phyloP scores from a whole-genome alignment of 2,888 invertebrate genomes.

The Rhagium mordax region DNA sequence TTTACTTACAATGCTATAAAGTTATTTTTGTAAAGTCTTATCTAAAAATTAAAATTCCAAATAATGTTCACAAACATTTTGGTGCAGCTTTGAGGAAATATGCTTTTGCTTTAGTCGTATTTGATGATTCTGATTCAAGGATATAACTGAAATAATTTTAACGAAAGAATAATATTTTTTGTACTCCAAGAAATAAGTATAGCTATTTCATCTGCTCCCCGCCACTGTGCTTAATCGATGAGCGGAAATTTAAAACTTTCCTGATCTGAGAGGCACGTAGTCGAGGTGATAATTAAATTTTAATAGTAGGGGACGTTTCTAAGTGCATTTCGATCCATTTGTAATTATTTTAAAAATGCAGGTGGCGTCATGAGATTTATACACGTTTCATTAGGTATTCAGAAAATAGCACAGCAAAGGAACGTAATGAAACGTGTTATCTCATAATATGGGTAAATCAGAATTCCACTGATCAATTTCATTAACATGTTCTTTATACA shows the following conservation, averaged over 20 bases:
- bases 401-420: not conserved
- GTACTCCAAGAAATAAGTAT: too few species aligned
- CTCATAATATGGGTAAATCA: too few species aligned
- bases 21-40: too few species aligned
- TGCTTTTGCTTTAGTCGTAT: too few species aligned
- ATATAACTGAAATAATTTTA: not conserved
- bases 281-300: conserved; percentile 20
- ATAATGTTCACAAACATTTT: too few species aligned
- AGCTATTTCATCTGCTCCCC: not conserved
- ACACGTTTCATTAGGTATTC: not conserved
- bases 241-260: conserved; percentile 1
- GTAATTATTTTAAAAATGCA: not conserved
- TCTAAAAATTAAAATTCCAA: too few species aligned
- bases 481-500: not conserved
- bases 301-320: not conserved
- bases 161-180: too few species aligned
- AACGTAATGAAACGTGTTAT: not conserved
- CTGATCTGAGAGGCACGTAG: not conserved
- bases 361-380: not conserved
- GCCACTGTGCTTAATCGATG: not conserved
- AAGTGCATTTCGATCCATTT: not conserved
- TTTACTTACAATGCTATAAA: too few species aligned
- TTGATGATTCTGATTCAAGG: too few species aligned
- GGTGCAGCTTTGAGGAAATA: too few species aligned
- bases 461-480: not conserved